Conservation (phyloP, 2,797 vertebrate species). For the Amblyraja radiata region DNA sequence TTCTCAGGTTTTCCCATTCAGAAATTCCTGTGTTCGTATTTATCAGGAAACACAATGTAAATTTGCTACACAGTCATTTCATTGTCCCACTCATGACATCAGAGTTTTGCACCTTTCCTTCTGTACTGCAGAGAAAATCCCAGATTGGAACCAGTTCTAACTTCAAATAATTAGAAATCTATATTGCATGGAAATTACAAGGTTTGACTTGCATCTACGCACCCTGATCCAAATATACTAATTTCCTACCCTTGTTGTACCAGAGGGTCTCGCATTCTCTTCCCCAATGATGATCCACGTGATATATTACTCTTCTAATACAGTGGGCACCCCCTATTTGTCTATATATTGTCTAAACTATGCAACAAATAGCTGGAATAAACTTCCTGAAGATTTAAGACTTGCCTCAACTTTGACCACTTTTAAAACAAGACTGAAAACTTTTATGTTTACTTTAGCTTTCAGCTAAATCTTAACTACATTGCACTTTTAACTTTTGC, state of each 20-base stretch:
- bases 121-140: neutral
- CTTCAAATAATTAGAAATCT: neutral
- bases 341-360: too few relatives aligned
- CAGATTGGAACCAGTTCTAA: neutral
- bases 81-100: neutral
- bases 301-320: neutral
- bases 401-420: too few relatives aligned
- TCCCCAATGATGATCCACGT: neutral
- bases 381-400: too few relatives aligned
- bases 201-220: neutral
- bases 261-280: neutral
- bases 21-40: neutral
- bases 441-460: too few relatives aligned
- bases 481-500: too few relatives aligned
- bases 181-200: neutral
- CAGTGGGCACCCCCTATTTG: neutral
- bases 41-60: neutral
- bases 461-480: too few relatives aligned
- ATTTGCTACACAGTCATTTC: neutral
- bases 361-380: too few relatives aligned
- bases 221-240: neutral
- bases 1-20: constrained; percentile 8
- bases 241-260: neutral
- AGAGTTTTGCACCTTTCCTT: neutral
- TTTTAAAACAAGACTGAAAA: too few relatives aligned